These are phyloP conservation scores for Ischnura elegans DNA, from an alignment of 2,888 invertebrate species.

Conservation along the genomic window DNA sequence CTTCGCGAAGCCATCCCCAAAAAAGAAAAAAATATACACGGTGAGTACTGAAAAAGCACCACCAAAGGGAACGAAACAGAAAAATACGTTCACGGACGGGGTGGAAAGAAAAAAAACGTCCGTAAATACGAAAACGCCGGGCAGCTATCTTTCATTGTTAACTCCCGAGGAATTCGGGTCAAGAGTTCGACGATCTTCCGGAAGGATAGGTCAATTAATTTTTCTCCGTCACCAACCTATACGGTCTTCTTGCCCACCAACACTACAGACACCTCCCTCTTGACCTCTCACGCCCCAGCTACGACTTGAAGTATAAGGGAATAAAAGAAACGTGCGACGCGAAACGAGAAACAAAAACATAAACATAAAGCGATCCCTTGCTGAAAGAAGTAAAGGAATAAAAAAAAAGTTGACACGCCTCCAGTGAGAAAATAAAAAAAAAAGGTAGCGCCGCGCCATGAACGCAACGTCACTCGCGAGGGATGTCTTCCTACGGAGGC, in stretches of 20 bases:
- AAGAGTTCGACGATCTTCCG: constrained; percentile 33
- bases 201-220: background rate
- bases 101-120: background rate
- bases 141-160: background rate
- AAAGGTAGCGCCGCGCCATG: background rate
- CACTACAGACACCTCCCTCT: too few species aligned
- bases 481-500: background rate
- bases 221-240: background rate
- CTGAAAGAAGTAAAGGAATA: background rate
- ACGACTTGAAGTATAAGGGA: background rate
- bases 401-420: background rate
- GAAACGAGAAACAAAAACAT: background rate
- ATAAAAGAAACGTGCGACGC: background rate
- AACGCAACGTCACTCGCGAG: background rate
- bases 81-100: too few species aligned
- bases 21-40: too few species aligned
- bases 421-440: too few species aligned
- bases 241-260: background rate
- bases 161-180: background rate
- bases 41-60: too few species aligned
- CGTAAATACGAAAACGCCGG: background rate
- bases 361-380: background rate
- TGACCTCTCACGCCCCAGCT: background rate
- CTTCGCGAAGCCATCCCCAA: too few species aligned
- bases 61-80: too few species aligned